Evolutionary conservation across 2,888 invertebrate species (phyloP), one percentile per base, ranked within the genome.

Genomic region (Phania funesta): DNA sequence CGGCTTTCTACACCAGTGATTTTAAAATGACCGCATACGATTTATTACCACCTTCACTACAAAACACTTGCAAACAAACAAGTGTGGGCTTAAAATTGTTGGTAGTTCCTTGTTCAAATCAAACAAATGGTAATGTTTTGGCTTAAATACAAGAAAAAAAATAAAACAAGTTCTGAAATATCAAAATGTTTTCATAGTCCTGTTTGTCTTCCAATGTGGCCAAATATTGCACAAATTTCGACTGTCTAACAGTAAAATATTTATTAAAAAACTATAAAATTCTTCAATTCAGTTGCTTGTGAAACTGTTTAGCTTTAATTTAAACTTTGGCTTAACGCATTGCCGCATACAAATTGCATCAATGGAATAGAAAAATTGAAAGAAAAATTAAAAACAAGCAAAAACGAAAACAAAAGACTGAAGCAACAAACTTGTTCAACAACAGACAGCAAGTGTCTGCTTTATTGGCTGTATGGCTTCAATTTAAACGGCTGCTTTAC

Each of bases 351-450:
- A 60, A n/a, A 67, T 56, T 70, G 60, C 46, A 26, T 44, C 64
- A 70, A 77, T 78, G 46, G 22, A 8, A 5, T 2, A 9, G 35
- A 18, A 54, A 41, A 65, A 52, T 32, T 29, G n/a, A 18, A 9
- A 7, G 38, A 1, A 46, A 44, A 44, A 24, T 22, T 9, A 60
- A n/a, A 44, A 60, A 5, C 6, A 44, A 70, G 68, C 9, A 13
- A 52, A n/a, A 32, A 5, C 26, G 8, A 41, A 80, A 80, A 74
- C 80, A 48, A 83, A 85, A 84, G 83, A 84, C 81, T 83, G 82
- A 64, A 83, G 83, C 81, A 84, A 85, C 67, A 78, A 82, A 85
- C 84, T 56, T 77, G 78, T 73, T 60, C 54, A 73, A 5, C 44
- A 46, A 18, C 20, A 44, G 11, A 24, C 38, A 60, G 35, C 18